These are phyloP conservation scores for Campylorhamphus procurvoides DNA, from an alignment of 2,113 vertebrate genomes.

Conservation along the genomic window DNA sequence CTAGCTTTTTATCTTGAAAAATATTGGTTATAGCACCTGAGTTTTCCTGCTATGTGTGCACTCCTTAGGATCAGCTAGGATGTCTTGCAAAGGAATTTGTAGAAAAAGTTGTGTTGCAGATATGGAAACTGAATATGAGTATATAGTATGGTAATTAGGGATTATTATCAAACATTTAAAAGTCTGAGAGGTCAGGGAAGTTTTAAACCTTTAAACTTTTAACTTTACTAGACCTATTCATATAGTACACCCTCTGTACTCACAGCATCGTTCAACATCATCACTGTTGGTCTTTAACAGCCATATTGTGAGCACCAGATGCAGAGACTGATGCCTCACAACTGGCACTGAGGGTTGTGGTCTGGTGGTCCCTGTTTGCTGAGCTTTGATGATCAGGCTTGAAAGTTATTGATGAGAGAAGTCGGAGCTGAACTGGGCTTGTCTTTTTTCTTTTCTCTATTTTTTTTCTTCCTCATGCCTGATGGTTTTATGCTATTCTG, in stretches of 20 bases:
- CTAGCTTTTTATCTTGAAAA: not conserved
- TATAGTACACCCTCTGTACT: not conserved
- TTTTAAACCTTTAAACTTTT: not conserved
- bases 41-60: not conserved
- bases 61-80: not conserved
- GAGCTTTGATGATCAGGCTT: not conserved
- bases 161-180: not conserved
- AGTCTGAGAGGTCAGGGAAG: not conserved
- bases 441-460: not conserved
- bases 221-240: not conserved
- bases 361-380: not conserved
- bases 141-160: not conserved
- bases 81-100: not conserved
- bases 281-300: not conserved
- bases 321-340: not conserved
- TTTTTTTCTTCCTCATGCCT: not conserved
- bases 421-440: not conserved
- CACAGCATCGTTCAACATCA: rapidly evolving
- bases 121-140: rapidly evolving
- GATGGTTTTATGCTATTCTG: not conserved
- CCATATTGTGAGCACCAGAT: rapidly evolving
- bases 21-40: not conserved
- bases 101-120: not conserved
- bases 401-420: not conserved
- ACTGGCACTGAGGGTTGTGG: not conserved